Evolutionary conservation across 1,140 invertebrate genomes (phyloP).

Genomic region (Drosophila guanche): DNA sequence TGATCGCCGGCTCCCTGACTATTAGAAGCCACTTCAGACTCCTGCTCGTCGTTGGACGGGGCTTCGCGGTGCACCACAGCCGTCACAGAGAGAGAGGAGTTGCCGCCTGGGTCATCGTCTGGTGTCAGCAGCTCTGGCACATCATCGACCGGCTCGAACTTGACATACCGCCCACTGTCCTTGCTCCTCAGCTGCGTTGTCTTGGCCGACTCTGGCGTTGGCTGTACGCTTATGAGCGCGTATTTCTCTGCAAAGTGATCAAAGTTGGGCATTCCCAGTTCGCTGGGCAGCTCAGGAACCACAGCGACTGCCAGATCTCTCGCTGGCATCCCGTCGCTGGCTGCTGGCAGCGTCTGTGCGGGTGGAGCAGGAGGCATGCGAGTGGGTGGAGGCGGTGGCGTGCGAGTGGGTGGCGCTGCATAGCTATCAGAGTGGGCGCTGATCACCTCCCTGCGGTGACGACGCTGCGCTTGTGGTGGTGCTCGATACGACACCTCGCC

Average conservation of each 20-base stretch:
- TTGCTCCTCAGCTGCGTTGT: conserved; percentile 25
- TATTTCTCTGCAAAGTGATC: conserved; percentile 75
- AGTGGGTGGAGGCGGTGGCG: conserved; percentile 66
- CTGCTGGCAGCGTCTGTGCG: background rate
- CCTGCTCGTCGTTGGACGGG: conserved; percentile 11
- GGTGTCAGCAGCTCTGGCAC: conserved; percentile 64
- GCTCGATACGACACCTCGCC: conserved; percentile 22
- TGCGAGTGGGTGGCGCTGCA: conserved; percentile 57
- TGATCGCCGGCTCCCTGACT: conserved; percentile 3
- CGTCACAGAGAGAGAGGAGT: conserved; percentile 49
- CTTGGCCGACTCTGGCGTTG: background rate
- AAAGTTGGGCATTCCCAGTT: conserved; percentile 69
- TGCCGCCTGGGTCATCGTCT: conserved; percentile 39
- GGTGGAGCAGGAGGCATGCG: conserved; percentile 68
- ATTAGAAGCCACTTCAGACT: background rate
- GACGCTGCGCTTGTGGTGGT: conserved; percentile 23
- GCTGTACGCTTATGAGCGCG: conserved; percentile 52
- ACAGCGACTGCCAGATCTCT: background rate
- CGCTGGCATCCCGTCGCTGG: background rate
- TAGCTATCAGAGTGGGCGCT: conserved; percentile 55
- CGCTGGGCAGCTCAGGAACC: conserved; percentile 7
- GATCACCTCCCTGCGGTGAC: conserved; percentile 44
- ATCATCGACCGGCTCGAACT: conserved; percentile 67
- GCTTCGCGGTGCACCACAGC: conserved; percentile 50
- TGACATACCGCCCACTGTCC: conserved; percentile 53